Evolutionary conservation across 1,140 invertebrate genomes (phyloP), one percentile per base, ranked within the genome.

Genomic region (Cotesia glomerata): DNA sequence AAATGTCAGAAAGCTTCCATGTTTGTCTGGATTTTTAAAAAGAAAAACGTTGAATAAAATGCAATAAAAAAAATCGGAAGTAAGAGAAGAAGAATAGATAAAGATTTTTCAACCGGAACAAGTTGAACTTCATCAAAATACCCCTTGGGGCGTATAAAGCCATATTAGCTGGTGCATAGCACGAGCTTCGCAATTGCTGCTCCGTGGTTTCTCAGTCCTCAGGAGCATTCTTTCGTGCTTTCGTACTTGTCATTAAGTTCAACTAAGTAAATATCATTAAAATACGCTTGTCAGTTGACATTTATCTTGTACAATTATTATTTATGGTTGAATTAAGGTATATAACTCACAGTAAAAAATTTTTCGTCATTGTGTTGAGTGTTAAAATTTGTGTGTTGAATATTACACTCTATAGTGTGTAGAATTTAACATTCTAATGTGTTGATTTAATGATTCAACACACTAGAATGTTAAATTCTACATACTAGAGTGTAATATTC

Each of bases 81-180:
- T 18, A 58, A 58, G 9, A 18, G 14, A 58, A 58, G 16, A 54
- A 54, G 52, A 67, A n/a, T 54, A 67, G 65, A 32, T 34, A 39
- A 67, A 67, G 65, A 67, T 67, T 67, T 67, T 9, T 18, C 65
- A 67, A 49, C 65, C 14, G 18, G 65, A 67, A 67, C 65, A 14
- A 35, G 45, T 39, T 67, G 36, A 67, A 67, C 65, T 67, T 67
- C 65, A 39, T 67, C 65, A 67, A 67, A 67, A 67, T 67, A 67
- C 65, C 49, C 65, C 65, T 67, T 54, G 65, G 65, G 65, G 65
- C 54, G 49, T 51, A 67, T 67, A 67, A 67, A 67, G 49, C 65
- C 65, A 67, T 67, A 67, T 67, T 67, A 52, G 49, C 26, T 26
- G 51, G 11, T 26, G 49, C 65, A 49, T 9, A 18, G n/a, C 39